Evolutionary conservation across 2,797 vertebrate species (phyloP).

Genomic region (Salarias fasciatus): DNA sequence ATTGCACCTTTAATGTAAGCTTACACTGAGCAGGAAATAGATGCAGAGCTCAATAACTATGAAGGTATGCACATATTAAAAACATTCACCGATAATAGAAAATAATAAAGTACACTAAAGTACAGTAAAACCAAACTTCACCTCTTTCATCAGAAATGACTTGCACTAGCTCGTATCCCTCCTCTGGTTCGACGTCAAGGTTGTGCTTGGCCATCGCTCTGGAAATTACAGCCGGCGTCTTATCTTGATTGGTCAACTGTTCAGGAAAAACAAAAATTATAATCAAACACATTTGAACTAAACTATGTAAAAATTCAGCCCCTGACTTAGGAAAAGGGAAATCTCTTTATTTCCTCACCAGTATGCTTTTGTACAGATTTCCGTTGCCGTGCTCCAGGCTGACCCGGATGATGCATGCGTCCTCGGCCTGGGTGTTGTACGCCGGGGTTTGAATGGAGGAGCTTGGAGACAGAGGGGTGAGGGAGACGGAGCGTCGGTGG

Average conservation of each 20-base stretch:
- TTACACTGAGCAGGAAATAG: too few species aligned
- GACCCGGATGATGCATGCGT: constrained; percentile 90
- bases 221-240: constrained; percentile 90
- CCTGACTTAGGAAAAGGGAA: background rate
- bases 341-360: constrained; percentile 79
- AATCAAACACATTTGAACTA: background rate
- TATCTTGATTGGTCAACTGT: constrained; percentile 95
- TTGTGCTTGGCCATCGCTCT: constrained; percentile 94
- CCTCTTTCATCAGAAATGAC: constrained; percentile 95
- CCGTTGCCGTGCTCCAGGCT: constrained; percentile 88
- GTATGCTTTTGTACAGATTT: constrained; percentile 96
- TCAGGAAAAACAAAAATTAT: background rate
- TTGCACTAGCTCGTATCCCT: constrained; percentile 92
- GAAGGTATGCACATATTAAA: too few species aligned
- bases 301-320: background rate
- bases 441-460: constrained; percentile 77
- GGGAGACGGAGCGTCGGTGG: constrained; percentile 81
- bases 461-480: constrained; percentile 73
- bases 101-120: background rate
- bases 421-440: constrained; percentile 91
- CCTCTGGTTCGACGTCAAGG: constrained; percentile 84
- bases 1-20: too few species aligned
- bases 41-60: too few species aligned
- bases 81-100: too few species aligned
- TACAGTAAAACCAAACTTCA: constrained; percentile 48